phyloP scores from a whole-genome alignment of 2,113 vertebrate genomes.

The Aegithalos caudatus region DNA sequence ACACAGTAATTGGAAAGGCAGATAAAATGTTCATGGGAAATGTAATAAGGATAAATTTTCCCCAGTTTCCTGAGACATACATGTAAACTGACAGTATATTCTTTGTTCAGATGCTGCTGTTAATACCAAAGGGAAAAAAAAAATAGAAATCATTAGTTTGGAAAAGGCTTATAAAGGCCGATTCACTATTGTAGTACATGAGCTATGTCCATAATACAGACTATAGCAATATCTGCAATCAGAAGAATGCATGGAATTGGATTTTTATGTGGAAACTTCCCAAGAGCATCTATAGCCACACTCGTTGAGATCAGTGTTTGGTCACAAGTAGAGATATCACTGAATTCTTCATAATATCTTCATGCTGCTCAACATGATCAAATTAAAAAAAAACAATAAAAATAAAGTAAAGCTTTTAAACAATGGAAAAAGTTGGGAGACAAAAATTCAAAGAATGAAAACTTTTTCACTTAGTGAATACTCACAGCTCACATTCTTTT shows the following conservation, averaged over 20 bases:
- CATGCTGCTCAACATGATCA: accelerated
- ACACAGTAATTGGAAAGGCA: background rate
- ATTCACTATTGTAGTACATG: background rate
- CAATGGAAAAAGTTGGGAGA: background rate
- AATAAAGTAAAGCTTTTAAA: background rate
- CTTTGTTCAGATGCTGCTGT: background rate
- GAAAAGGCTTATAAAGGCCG: background rate
- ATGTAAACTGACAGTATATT: background rate
- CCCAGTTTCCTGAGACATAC: background rate
- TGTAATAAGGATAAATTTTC: background rate
- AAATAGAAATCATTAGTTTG: background rate
- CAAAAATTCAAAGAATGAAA: background rate
- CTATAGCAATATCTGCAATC: accelerated
- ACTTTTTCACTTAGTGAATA: background rate
- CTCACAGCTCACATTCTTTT: background rate
- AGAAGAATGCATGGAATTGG: accelerated
- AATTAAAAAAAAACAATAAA: background rate
- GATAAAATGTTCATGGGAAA: background rate
- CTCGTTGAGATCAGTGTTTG: background rate
- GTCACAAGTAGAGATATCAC: background rate
- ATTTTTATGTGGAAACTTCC: background rate
- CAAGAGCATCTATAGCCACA: background rate
- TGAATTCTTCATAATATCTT: background rate
- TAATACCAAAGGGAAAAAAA: background rate
- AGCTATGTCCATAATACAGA: background rate